These are phyloP conservation scores for Quiscalus mexicanus DNA, from an alignment of 2,113 vertebrate genomes.

Conservation along the genomic window DNA sequence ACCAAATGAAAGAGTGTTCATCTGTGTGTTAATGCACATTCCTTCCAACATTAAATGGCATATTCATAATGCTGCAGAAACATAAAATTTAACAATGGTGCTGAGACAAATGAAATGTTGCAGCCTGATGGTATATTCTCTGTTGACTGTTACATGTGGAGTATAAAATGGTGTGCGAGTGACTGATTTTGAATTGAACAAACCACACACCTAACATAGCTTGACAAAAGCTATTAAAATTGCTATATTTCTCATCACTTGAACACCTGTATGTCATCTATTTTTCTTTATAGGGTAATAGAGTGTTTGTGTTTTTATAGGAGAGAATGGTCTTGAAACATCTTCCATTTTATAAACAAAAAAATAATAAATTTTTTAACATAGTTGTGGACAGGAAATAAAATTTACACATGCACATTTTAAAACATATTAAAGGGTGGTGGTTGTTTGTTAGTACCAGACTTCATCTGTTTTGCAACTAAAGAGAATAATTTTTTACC, in stretches of 20 bases:
- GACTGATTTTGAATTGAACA: not conserved
- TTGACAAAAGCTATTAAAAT: not conserved
- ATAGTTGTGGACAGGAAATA: not conserved
- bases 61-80: not conserved
- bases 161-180: not conserved
- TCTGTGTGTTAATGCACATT: not conserved
- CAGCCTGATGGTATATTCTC: not conserved
- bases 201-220: not conserved
- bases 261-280: not conserved
- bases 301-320: not conserved
- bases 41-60: not conserved
- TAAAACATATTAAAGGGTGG: not conserved
- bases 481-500: not conserved
- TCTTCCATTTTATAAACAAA: not conserved
- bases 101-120: not conserved
- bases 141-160: not conserved
- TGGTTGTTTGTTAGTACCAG: rapidly evolving
- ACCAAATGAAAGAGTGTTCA: not conserved
- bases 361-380: not conserved
- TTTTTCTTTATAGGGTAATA: not conserved
- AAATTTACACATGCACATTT: not conserved
- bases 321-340: not conserved
- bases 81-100: not conserved
- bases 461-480: not conserved
- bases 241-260: not conserved